Percentiles rank a stretch among this genome's conserved stretches.
Evolutionary conservation across 2,113 vertebrate genomes (phyloP).

Genomic region (Martes martes): DNA sequence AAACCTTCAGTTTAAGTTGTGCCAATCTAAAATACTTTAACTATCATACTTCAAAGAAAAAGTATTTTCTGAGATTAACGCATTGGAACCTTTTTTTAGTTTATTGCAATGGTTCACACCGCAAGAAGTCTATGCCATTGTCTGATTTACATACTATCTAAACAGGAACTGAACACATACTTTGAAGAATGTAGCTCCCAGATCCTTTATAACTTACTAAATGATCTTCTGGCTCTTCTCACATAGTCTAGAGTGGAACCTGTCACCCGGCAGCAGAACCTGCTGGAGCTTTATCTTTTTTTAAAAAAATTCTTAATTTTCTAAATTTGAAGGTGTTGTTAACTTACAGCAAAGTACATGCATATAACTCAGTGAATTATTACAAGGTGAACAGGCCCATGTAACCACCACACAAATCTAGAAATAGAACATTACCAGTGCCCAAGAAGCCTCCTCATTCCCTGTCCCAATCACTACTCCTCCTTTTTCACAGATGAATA

Average conservation of each 20-base stretch:
- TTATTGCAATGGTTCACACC: not conserved
- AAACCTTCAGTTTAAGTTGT: not conserved
- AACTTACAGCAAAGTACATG: not conserved
- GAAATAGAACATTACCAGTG: not conserved
- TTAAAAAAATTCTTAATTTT: not conserved
- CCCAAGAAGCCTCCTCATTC: not conserved
- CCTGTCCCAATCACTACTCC: not conserved
- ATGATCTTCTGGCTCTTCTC: not conserved
- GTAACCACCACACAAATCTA: not conserved
- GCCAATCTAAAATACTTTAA: not conserved
- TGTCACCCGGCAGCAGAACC: not conserved
- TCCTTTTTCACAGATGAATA: not conserved
- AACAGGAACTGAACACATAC: not conserved
- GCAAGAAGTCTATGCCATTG: not conserved
- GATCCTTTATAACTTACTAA: not conserved
- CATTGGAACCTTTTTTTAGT: not conserved
- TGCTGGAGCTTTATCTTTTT: not conserved
- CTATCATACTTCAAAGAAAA: not conserved
- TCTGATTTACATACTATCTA: not conserved
- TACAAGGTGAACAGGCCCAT: not conserved
- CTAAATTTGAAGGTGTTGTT: not conserved
- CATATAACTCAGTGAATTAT: not conserved
- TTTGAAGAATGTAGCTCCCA: not conserved
- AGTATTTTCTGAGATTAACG: not conserved
- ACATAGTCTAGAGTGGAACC: not conserved